Evolutionary conservation across 2,113 vertebrate genomes (phyloP), one percentile per base, ranked within the genome.

Genomic region (Austrofundulus limnaeus): DNA sequence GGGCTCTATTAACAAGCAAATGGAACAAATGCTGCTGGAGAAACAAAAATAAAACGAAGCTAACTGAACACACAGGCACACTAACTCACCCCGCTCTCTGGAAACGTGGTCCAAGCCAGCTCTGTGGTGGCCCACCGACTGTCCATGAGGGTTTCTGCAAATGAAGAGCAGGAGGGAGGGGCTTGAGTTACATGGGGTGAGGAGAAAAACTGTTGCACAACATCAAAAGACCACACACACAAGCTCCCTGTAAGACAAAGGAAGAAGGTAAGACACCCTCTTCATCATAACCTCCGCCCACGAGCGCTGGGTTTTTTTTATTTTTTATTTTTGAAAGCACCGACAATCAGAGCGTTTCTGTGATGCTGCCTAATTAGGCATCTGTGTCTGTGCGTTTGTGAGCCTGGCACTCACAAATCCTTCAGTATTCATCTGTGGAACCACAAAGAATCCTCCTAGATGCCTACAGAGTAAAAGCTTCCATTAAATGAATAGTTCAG

Each of bases 81-180:
- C 6, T 37, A 43, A 91, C 96, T 97, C 93, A 99, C 97, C 94
- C 97, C 97, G 2, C 94, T 96, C 85, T 99, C 96, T 0, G 97
- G 97, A 91, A 97, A 95, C 61, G 95, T 93, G 55, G 95, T 97
- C 96, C 97, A 99, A 0, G 95, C 95, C 88, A 99, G 87, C 90
- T 99, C 97, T 66, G 97, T 98, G 8, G 96, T 98, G 72, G 96
- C 96, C 96, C 94, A 97, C 78, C 95, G 97, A 55, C 96, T 98
- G 92, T 99, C 96, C 95, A 98, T 97, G 80, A 99, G 93, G 62
- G 96, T 98, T 91, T 98, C 97, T 99, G 90, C 55, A 95, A 90
- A 82, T 48, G 54, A 81, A 76, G 69, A 90, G 84, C 48, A 70
- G 67, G 70, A 79, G 71, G 65, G 67, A 68, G 74, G 63, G 61